phyloP scores from a whole-genome alignment of 1,140 invertebrate species.

The Drosophila punjabiensis region DNA sequence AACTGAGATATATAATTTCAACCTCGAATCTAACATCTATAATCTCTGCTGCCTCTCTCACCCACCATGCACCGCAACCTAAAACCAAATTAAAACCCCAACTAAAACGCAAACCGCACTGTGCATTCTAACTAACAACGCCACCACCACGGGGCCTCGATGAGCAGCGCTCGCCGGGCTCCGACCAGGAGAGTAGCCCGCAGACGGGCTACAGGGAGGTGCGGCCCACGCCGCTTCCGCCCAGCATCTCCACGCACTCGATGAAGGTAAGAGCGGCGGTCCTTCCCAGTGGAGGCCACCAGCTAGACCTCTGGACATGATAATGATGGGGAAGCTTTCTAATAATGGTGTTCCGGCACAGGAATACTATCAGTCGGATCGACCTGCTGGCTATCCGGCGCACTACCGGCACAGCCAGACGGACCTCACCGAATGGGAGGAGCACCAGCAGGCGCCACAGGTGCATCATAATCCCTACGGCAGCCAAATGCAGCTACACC shows the following conservation, averaged over 20 bases:
- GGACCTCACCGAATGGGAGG: slow-evolving; percentile 85
- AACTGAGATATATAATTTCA: background rate
- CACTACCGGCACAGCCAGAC: slow-evolving; percentile 85
- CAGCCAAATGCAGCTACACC: slow-evolving; percentile 72
- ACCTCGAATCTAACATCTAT: slow-evolving; percentile 42
- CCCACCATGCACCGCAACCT: slow-evolving; percentile 21
- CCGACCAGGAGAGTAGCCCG: slow-evolving; percentile 78
- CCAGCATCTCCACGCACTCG: slow-evolving; percentile 84
- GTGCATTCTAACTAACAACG: slow-evolving; percentile 28
- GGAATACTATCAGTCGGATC: slow-evolving; percentile 85
- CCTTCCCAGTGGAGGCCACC: too few relatives aligned
- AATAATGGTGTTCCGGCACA: slow-evolving; percentile 60
- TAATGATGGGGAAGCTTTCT: slow-evolving; percentile 18
- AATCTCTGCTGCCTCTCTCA: slow-evolving; percentile 36
- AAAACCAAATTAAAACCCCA: slow-evolving; percentile 24
- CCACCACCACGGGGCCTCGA: slow-evolving; percentile 17
- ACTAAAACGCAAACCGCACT: slow-evolving; percentile 52
- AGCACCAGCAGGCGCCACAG: slow-evolving; percentile 73
- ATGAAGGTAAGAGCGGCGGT: slow-evolving; percentile 76
- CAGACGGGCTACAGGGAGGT: slow-evolving; percentile 73
- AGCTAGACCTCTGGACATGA: background rate
- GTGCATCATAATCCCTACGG: slow-evolving; percentile 78
- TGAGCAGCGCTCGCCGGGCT: slow-evolving; percentile 82
- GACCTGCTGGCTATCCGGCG: slow-evolving; percentile 62
- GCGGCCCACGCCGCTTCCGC: slow-evolving; percentile 76